Conservation (phyloP, 2,797 vertebrate species). For the Cephalopachus bancanus region DNA sequence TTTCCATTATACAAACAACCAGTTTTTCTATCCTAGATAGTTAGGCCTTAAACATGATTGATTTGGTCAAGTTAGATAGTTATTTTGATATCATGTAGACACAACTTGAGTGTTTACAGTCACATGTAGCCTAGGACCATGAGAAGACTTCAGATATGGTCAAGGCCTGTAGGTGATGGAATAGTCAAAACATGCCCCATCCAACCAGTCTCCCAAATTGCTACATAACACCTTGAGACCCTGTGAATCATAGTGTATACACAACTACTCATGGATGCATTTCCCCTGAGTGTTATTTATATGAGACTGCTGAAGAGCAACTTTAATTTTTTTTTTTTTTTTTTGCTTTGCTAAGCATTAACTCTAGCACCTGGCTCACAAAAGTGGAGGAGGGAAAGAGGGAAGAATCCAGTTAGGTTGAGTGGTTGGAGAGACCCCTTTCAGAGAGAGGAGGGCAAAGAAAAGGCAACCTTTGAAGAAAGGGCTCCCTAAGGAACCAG, state of each 20-base stretch:
- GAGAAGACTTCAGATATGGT: conserved; percentile 49
- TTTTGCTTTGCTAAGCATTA: conserved; percentile 22
- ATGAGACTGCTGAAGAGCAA: neutral
- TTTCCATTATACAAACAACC: neutral
- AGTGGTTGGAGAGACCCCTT: neutral
- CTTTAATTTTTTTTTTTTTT: neutral
- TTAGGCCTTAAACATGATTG: conserved; percentile 17
- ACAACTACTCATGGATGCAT: conserved; percentile 57
- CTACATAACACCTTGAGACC: neutral
- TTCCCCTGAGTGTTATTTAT: conserved; percentile 53
- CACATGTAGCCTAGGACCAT: neutral
- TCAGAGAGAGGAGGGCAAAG: neutral
- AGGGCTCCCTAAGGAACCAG: conserved; percentile 26
- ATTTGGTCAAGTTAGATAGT: conserved; percentile 36
- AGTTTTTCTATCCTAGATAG: neutral
- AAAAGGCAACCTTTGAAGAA: neutral
- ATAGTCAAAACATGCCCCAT: conserved; percentile 61
- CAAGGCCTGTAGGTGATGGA: neutral
- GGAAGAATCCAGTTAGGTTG: neutral
- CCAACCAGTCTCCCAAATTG: conserved; percentile 45
- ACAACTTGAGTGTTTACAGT: neutral
- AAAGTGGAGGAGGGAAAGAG: neutral
- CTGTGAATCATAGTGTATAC: conserved; percentile 70
- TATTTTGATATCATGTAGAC: conserved; percentile 51
- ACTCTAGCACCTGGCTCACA: neutral